Evolutionary conservation across 2,113 vertebrate genomes (phyloP).

Genomic region (Etheostoma spectabile): DNA sequence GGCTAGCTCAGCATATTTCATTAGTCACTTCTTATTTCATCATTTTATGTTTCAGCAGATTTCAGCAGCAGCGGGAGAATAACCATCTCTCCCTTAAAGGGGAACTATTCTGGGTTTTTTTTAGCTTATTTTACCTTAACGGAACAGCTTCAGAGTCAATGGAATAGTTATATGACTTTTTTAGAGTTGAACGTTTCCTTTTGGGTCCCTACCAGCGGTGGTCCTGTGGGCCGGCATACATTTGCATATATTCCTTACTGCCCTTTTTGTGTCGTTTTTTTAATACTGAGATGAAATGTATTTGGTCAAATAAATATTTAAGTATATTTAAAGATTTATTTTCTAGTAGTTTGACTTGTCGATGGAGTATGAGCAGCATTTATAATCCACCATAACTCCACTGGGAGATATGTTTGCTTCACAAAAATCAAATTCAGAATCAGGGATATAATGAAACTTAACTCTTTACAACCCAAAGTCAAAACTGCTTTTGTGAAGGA

Average conservation of each 20-base stretch:
- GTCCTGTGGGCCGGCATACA: neutral
- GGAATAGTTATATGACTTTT: too few relatives aligned
- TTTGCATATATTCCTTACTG: neutral
- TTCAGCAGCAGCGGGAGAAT: conserved; percentile 23
- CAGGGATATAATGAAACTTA: neutral
- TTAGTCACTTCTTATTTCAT: conserved; percentile 63
- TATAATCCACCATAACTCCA: neutral
- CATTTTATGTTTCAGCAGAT: conserved; percentile 55
- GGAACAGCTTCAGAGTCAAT: too few relatives aligned
- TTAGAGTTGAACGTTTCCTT: neutral
- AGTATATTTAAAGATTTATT: neutral
- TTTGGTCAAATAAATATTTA: conserved; percentile 2
- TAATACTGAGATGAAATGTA: neutral
- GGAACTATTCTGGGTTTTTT: too few relatives aligned
- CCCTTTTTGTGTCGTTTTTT: neutral
- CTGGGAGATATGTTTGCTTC: neutral
- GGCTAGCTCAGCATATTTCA: conserved; percentile 50
- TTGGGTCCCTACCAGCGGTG: neutral
- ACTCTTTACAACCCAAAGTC: neutral
- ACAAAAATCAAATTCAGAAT: neutral
- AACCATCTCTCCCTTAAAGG: conserved; percentile 8
- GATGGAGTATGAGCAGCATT: neutral
- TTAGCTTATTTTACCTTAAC: too few relatives aligned
- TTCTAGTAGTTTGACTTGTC: neutral
- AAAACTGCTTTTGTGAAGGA: neutral